Evolutionary conservation across 2,888 invertebrate genomes (phyloP).

Genomic region (Sinhomidia bicolor): DNA sequence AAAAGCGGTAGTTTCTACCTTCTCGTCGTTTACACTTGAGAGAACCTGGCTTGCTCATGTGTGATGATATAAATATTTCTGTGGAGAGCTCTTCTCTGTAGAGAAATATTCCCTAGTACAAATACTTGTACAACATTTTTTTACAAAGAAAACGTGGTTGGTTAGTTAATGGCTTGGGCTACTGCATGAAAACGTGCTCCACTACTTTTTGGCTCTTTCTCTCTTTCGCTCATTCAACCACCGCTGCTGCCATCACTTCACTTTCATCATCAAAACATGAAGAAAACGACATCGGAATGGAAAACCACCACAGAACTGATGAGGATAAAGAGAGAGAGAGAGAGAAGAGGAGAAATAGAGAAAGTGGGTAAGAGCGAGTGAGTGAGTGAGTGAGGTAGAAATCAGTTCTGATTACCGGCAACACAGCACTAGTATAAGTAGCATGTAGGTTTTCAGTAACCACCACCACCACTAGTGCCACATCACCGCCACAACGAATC

Average conservation of each 20-base stretch:
- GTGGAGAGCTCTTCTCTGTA: too few relatives aligned
- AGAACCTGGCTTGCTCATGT: constrained; percentile 1
- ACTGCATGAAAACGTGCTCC: background rate
- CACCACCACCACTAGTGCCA: background rate
- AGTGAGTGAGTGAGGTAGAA: constrained; percentile 41
- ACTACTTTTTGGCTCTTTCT: too few relatives aligned
- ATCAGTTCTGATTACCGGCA: constrained; percentile 52
- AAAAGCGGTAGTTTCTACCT: background rate
- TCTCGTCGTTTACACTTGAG: constrained; percentile 43
- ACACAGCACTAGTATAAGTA: background rate
- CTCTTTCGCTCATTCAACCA: constrained; percentile 2
- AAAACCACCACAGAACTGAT: background rate
- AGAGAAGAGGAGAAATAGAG: background rate
- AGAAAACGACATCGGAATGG: constrained; percentile 8
- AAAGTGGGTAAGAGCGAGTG: background rate
- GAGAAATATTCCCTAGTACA: background rate
- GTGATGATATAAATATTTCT: background rate
- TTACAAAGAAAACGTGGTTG: background rate
- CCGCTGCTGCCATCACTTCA: constrained; percentile 31
- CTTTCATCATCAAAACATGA: constrained; percentile 28
- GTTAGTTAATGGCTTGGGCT: background rate
- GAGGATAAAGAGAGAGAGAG: constrained; percentile 8
- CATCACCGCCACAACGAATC: background rate
- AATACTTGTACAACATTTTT: background rate
- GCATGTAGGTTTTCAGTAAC: too few relatives aligned